Evolutionary conservation across 2,797 vertebrate species (phyloP).

Genomic region (Propithecus perrieri): DNA sequence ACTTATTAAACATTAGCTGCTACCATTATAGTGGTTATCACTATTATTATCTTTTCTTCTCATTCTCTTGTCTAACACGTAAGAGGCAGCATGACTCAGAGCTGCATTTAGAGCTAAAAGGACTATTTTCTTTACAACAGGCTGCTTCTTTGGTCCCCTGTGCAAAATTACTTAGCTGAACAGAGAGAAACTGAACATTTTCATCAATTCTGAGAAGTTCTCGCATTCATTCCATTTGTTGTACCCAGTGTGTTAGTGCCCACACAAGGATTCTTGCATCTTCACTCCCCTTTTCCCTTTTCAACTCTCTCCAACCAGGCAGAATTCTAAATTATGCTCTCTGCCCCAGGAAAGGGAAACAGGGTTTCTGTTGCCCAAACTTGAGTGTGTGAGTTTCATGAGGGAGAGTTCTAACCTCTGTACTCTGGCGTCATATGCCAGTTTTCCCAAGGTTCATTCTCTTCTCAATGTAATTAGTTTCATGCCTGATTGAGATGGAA

Average conservation of each 20-base stretch:
- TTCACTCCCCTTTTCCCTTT: not conserved
- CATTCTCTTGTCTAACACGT: constrained; percentile 10
- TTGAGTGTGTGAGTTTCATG: not conserved
- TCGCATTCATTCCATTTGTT: not conserved
- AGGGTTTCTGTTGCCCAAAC: not conserved
- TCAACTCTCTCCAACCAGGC: not conserved
- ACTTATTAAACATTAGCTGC: constrained; percentile 15
- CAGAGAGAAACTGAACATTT: constrained; percentile 42
- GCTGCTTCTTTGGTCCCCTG: constrained; percentile 5
- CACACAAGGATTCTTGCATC: not conserved
- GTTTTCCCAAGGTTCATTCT: constrained; percentile 14
- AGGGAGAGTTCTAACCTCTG: not conserved
- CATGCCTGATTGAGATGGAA: not conserved
- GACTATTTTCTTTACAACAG: constrained; percentile 44
- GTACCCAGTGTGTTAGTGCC: not conserved
- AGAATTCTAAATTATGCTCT: constrained; percentile 22
- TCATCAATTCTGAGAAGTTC: constrained; percentile 43
- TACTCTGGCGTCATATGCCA: not conserved
- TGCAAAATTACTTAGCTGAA: constrained; percentile 57
- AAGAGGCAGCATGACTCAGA: constrained; percentile 37
- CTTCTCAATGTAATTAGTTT: constrained; percentile 39
- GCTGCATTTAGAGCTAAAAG: constrained; percentile 19
- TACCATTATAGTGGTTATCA: constrained; percentile 3
- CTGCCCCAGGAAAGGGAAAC: not conserved
- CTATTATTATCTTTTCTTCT: constrained; percentile 44